Evolutionary conservation across 2,888 invertebrate genomes (phyloP), one percentile per base, ranked within the genome.

Genomic region (Parnassius smintheus): DNA sequence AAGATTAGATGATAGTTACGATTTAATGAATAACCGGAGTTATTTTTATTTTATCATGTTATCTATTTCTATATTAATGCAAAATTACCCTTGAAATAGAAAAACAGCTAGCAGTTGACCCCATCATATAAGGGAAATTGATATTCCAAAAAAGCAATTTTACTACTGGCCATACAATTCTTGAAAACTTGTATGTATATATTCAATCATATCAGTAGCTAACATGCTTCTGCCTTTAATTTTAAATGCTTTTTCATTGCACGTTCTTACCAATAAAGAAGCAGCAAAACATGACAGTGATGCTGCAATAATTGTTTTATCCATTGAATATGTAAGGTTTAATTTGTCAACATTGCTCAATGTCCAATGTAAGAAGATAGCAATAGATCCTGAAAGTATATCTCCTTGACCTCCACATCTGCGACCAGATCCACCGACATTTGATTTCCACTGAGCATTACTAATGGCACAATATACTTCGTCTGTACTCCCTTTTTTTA

Each of bases 371-470:
- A 96, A 93, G 82, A 99, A 98, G 49, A 95, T 95, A 2, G 97
- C 96, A 72, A 98, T 87, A 1, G 96, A 93, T 7, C 99, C 99
- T 53, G 97, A 95, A 7, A 99, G 85, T 25, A 99, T 81, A 82
- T 99, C 99, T 0, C 99, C 99, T 86, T 99, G 99, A 0, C 99
- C 99, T 8, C 99, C 99, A 86, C 99, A 99, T 56, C 99, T 93
- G 65, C 99, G 93, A 0, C 96, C 95, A 22, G 97, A 97, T 1
- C 99, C 98, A 52, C 95, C 94, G n/a, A 84, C 78, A 50, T 93
- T 91, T 76, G 93, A 94, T 35, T 91, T 88, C 76, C 95, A 91
- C 75, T 81, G 87, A 73, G 76, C 75, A 65, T 70, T 82, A 73
- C 75, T 72, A 68, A 91, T 92, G 65, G 82, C 83, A 78, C 94